phyloP scores from a whole-genome alignment of 2,888 invertebrate species.

The Calliphora vomitoria region DNA sequence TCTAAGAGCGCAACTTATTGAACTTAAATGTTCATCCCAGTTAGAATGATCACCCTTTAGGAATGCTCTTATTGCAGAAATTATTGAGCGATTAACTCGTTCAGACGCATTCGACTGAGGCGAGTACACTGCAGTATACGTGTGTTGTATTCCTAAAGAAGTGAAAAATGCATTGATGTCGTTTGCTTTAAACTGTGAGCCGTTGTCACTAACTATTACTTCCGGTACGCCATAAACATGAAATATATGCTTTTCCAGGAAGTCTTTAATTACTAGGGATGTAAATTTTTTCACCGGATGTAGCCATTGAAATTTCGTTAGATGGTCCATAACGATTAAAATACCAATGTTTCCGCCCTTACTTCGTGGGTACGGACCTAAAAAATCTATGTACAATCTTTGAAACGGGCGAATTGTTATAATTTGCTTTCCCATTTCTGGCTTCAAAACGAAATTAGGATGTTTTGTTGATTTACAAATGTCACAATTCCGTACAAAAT shows the following conservation, averaged over 20 bases:
- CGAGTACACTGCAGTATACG: no score
- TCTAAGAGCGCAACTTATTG: background rate
- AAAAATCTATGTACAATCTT: background rate
- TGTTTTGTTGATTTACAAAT: background rate
- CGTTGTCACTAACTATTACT: no score
- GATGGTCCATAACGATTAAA: background rate
- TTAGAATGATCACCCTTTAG: no score
- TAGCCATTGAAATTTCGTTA: conserved; percentile 2
- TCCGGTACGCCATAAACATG: no score
- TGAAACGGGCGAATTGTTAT: background rate
- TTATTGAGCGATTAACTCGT: no score
- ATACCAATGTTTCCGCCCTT: background rate
- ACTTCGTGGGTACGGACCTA: background rate
- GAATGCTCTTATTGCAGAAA: no score
- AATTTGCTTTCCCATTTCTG: background rate
- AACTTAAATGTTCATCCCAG: background rate
- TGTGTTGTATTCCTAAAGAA: no score
- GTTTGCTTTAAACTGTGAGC: no score
- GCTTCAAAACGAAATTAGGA: background rate
- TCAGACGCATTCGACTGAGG: no score
- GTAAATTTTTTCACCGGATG: conserved; percentile 14
- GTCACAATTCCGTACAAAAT: background rate
- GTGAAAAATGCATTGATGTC: no score
- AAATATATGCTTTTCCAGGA: background rate
- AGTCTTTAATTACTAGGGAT: background rate